A percentile compares a stretch with the other conserved stretches of the same genome.
Conservation (phyloP, 1,140 invertebrate species). For the Tetramorium simillimum region DNA sequence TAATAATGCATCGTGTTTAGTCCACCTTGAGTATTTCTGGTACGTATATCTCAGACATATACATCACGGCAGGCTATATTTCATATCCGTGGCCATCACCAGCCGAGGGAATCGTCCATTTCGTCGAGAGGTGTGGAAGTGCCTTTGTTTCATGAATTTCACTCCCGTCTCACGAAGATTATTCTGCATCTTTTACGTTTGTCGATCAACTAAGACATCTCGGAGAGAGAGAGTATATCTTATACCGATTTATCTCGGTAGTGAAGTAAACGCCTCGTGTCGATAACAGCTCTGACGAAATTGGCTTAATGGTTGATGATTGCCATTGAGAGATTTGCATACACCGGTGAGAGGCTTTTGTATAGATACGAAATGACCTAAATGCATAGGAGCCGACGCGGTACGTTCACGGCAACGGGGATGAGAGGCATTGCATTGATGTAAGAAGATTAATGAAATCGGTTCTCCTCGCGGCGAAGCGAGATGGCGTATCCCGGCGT, state of each 20-base stretch:
- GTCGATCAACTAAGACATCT: not conserved
- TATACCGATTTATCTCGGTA: not conserved
- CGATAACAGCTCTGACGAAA: not conserved
- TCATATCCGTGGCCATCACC: slow-evolving; percentile 34
- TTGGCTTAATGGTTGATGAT: slow-evolving; percentile 23
- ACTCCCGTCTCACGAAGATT: not conserved
- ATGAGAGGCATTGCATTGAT: slow-evolving; percentile 39
- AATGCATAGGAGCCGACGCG: slow-evolving; percentile 29
- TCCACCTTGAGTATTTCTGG: slow-evolving; percentile 35
- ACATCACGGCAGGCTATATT: slow-evolving; percentile 44
- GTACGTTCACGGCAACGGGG: not conserved
- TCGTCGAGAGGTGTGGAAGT: not conserved
- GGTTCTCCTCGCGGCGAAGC: slow-evolving; percentile 19
- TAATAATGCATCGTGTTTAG: slow-evolving; percentile 58
- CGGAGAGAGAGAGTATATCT: not conserved
- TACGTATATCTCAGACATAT: slow-evolving; percentile 23
- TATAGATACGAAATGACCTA: slow-evolving; percentile 32
- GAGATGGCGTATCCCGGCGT: not conserved
- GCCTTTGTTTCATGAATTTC: slow-evolving; percentile 3
- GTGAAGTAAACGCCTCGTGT: not conserved
- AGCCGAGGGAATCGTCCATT: slow-evolving; percentile 35
- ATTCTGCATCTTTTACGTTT: not conserved
- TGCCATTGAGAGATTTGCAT: slow-evolving; percentile 53
- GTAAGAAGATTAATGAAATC: slow-evolving; percentile 59
- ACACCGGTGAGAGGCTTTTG: slow-evolving; percentile 22